Base-by-base conservation (phyloP, 2,113 vertebrate genomes). In the Rostratula benghalensis region DNA sequence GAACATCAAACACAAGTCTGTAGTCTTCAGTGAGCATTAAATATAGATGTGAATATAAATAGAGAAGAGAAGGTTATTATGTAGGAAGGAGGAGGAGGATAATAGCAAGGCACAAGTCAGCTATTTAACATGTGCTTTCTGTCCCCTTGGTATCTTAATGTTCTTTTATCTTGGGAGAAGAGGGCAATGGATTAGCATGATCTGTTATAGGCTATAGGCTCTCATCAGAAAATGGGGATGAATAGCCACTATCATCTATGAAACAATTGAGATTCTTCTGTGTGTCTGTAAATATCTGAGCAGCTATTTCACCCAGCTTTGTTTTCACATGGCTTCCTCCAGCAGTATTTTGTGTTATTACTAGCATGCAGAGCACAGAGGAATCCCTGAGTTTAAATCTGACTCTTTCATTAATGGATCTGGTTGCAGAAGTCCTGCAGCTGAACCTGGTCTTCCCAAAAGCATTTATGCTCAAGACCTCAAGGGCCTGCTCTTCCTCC, bases 1-100 rank as follows among this genome's bases (percentile, higher is more conserved):
- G 96, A 93, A 96, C 94, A 86, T 94, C 89, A 95, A 78, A 89
- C 83, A 95, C 94, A 94, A 96, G 90, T 75, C 95, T 93, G 75
- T 74, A 93, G 78, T 95, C 92, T 96, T 97, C 96, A 93, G 41
- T 88, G 83, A 91, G 88, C 60, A 91, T 79, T 97, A 95, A 95
- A 95, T 93, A 84, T 91, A 87, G 94, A 88, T 91, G 50, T 90
- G 75, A 92, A 94, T 91, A 91, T 76, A 96, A 87, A 95, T 77
- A 96, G 89, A 88, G 80, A 96, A 94, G 61, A 76, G 45, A 61
- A 97, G 56, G 82, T 90, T 97, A 93, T 90, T 96, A 92, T 91
- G 91, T 90, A 68, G 64, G 76, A 95, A 91, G 92, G 86, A 95
- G 82, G 67, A 94, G 96, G 67, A 94, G 96, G 90, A 88, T 88